These are phyloP conservation scores for Delichon dasypus DNA, from an alignment of 2,797 vertebrate genomes.

Conservation along the genomic window DNA sequence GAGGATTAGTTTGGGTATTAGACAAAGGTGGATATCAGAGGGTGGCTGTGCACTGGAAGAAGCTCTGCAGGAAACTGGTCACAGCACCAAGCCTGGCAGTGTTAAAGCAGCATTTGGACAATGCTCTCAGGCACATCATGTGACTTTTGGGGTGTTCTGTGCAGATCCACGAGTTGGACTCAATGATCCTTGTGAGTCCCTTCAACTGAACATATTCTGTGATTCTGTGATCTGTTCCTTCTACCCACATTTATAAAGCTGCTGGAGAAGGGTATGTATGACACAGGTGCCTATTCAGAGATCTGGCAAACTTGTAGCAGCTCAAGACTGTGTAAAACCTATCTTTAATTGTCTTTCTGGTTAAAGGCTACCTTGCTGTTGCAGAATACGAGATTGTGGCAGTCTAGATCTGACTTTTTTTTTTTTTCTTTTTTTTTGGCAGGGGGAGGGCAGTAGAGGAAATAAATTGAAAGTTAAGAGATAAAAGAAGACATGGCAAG, in stretches of 20 bases:
- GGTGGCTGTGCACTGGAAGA: background rate
- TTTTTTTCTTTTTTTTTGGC: background rate
- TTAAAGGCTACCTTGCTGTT: background rate
- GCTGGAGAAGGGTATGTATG: background rate
- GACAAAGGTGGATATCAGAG: background rate
- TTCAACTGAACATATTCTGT: background rate
- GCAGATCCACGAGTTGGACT: background rate
- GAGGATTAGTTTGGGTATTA: background rate
- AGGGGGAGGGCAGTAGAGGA: accelerated
- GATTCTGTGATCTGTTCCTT: background rate
- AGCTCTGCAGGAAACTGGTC: background rate
- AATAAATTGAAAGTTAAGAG: background rate
- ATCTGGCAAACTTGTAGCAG: background rate
- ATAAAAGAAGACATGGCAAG: background rate
- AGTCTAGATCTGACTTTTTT: background rate
- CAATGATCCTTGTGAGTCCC: background rate
- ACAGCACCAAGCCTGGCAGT: background rate
- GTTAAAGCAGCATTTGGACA: background rate
- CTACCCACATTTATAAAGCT: background rate
- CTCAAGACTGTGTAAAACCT: background rate
- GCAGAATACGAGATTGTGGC: background rate
- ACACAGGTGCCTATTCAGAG: background rate
- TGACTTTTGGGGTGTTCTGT: background rate
- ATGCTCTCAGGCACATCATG: background rate
- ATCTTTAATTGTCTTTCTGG: background rate